phyloP scores from a whole-genome alignment of 2,888 invertebrate species.

The Cosmorhoe ocellata region DNA sequence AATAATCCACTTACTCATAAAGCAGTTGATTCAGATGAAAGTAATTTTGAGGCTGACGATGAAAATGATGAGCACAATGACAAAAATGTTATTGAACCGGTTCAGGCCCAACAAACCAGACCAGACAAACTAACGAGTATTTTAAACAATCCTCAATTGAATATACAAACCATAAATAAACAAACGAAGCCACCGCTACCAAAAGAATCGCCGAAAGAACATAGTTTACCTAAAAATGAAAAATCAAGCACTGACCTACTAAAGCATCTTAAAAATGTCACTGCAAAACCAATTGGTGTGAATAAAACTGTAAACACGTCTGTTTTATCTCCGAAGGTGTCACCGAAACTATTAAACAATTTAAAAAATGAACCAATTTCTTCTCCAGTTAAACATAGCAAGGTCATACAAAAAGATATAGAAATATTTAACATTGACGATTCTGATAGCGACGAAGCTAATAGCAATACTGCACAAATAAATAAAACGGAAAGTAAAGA shows the following conservation, averaged over 20 bases:
- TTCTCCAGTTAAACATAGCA: constrained; percentile 35
- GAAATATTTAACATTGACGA: constrained; percentile 74
- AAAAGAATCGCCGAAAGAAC: constrained; percentile 28
- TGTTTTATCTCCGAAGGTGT: constrained; percentile 29
- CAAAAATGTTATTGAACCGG: constrained; percentile 14
- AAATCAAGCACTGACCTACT: constrained; percentile 49
- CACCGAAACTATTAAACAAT: constrained; percentile 30
- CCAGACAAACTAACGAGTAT: constrained; percentile 18
- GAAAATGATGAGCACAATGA: constrained; percentile 35
- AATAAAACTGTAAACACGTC: constrained; percentile 18
- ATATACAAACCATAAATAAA: constrained; percentile 30
- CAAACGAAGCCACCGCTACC: constrained; percentile 15
- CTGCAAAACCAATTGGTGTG: constrained; percentile 49
- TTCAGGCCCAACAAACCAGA: too few species aligned
- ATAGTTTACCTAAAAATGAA: constrained; percentile 27
- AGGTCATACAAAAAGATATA: constrained; percentile 51
- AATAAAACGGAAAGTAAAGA: constrained; percentile 28
- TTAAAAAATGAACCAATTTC: constrained; percentile 28
- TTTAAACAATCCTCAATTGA: constrained; percentile 28
- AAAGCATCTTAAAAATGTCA: constrained; percentile 58
- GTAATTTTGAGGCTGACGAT: constrained; percentile 6
- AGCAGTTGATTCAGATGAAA: constrained; percentile 1
- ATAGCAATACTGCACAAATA: constrained; percentile 25
- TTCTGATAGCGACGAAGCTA: constrained; percentile 65
- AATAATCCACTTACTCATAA: constrained; percentile 7